Evolutionary conservation across 2,113 vertebrate species (phyloP).

Genomic region (Corythornis vintsioides): DNA sequence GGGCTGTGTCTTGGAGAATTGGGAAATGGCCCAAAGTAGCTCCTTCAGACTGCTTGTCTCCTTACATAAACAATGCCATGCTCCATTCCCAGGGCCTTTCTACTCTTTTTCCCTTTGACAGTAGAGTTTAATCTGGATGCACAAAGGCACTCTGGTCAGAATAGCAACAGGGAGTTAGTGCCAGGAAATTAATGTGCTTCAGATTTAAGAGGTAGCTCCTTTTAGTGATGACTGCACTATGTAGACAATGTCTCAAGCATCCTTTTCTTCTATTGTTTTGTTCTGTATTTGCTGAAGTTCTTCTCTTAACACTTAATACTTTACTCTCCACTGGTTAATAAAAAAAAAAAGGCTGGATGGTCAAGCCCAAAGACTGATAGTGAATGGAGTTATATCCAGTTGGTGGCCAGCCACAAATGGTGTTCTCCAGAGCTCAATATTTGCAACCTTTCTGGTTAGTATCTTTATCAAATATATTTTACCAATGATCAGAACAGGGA

Average conservation of each 20-base stretch:
- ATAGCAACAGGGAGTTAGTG: not conserved
- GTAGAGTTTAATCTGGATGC: not conserved
- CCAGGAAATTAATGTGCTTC: not conserved
- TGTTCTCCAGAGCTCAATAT: not conserved
- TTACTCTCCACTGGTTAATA: not conserved
- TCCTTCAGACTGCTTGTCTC: not conserved
- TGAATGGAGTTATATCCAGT: not conserved
- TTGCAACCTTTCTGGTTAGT: not conserved
- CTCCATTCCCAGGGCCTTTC: not conserved
- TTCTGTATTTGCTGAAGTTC: not conserved
- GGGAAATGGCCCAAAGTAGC: not conserved
- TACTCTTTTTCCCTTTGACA: not conserved
- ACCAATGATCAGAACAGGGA: not conserved
- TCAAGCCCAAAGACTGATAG: not conserved
- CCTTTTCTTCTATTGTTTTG: not conserved
- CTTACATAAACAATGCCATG: fast-evolving
- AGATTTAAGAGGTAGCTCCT: not conserved
- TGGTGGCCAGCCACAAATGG: not conserved
- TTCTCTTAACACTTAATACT: not conserved
- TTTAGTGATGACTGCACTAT: not conserved
- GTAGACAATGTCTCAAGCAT: not conserved
- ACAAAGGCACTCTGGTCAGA: not conserved
- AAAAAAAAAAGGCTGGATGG: not conserved
- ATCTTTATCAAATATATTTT: not conserved
- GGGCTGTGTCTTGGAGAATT: not conserved